phyloP scores from a whole-genome alignment of 2,797 vertebrate species.

The Sternotherus odoratus region DNA sequence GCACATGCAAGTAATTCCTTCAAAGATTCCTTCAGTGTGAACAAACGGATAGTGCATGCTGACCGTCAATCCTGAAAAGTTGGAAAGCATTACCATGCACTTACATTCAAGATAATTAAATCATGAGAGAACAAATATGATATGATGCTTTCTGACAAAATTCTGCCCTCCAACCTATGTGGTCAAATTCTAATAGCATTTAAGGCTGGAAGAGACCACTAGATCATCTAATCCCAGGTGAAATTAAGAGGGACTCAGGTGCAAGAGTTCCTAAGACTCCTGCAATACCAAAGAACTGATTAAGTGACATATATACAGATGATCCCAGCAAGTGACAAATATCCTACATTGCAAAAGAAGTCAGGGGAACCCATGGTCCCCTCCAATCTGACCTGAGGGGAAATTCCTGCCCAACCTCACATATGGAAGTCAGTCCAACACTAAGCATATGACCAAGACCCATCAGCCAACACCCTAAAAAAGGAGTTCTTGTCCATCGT shows the following conservation, averaged over 20 bases:
- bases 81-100: neutral
- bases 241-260: neutral
- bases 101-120: neutral
- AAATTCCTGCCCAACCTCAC: neutral
- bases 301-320: neutral
- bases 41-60: neutral
- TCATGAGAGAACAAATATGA: neutral
- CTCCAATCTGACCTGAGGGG: neutral
- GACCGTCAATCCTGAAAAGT: neutral
- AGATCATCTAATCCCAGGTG: neutral
- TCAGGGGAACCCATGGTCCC: neutral
- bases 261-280: neutral
- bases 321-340: neutral
- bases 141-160: neutral
- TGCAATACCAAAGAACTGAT: neutral
- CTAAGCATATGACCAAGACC: neutral
- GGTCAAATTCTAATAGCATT: neutral
- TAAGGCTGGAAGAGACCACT: neutral
- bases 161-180: neutral
- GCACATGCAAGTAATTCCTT: accelerated
- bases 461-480: neutral
- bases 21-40: neutral
- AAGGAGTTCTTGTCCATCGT: neutral
- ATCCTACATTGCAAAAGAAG: neutral
- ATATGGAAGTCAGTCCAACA: neutral